Conservation (phyloP, 2,888 invertebrate species). For the Pheosia tremula region DNA sequence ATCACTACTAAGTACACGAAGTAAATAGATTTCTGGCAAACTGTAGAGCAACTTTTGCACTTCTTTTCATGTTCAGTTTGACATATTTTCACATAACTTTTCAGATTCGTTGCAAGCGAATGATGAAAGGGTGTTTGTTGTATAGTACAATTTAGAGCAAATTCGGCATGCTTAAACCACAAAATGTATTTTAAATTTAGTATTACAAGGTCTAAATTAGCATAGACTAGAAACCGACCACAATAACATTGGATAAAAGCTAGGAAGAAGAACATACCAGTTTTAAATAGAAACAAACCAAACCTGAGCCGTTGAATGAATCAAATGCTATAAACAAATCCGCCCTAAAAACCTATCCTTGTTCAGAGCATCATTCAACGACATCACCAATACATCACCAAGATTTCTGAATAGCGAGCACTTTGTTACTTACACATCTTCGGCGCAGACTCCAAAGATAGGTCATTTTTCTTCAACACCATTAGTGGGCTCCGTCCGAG, state of each 20-base stretch:
- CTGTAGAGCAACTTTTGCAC: background rate
- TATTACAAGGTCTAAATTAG: no score
- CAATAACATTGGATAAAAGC: no score
- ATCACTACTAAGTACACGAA: background rate
- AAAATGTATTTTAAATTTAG: no score
- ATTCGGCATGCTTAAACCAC: no score
- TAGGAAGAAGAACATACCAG: no score
- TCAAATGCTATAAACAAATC: background rate
- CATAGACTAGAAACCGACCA: no score
- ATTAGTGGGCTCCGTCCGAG: conserved; percentile 66
- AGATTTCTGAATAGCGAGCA: conserved; percentile 62
- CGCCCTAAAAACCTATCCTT: background rate
- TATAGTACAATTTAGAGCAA: background rate
- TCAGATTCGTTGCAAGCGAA: background rate
- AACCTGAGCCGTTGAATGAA: background rate
- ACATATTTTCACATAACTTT: conserved; percentile 17
- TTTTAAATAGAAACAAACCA: background rate
- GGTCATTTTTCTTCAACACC: conserved; percentile 68
- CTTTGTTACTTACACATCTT: conserved; percentile 58
- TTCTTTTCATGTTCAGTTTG: background rate
- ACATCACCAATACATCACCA: conserved; percentile 71
- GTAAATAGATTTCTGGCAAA: background rate
- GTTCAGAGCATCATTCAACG: conserved; percentile 33
- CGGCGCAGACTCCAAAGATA: conserved; percentile 49
- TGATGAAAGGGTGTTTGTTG: background rate